Base-by-base conservation (phyloP, 2,888 invertebrate genomes). In the Celastrina argiolus region DNA sequence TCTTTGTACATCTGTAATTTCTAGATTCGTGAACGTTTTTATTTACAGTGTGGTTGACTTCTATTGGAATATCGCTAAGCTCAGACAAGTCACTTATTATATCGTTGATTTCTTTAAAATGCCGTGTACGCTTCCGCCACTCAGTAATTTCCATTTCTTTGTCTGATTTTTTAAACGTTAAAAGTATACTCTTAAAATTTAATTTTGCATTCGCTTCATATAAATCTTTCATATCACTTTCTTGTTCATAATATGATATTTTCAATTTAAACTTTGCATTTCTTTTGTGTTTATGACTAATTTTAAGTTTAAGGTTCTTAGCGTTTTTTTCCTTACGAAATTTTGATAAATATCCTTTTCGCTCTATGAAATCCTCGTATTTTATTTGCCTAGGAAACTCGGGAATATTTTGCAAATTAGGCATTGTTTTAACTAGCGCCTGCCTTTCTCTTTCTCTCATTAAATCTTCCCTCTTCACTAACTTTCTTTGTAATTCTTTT, bases 391-490 rank as follows among this genome's bases (percentile, higher is more conserved):
- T 79, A 0, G 91, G 90, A 56, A 92, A 92, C 61, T 92, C 90
- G 0, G 92, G 91, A 12, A 88, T 66, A 0, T 75, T 74, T 71
- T 84, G 84, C 1, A 86, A 67, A 12, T 86, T 82, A 0, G 91
- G 91, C 91, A 92, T 91, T 0, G 91, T 90, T 77, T 89, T 91
- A 1, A 76, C 82, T 14, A 92, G 72, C 12, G 92, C 92, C 72
- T 85, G 88, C 34, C 88, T 83, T 70, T 92, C 92, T 67, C 92
- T 80, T 69, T 89, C 91, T 1, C 91, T 77, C 92, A 92, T 92
- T 2, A 86, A 67, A 64, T 92, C 91, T 65, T 92, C 92, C 71
- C 91, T 75, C 71, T 87, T 88, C 45, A 89, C 87, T 71, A 92
- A 71, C 71, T 88, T 89, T 66, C 87, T 81, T 76, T 82, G 88